Evolutionary conservation across 2,888 invertebrate species (phyloP).

Genomic region (Drosophila picticornis): DNA sequence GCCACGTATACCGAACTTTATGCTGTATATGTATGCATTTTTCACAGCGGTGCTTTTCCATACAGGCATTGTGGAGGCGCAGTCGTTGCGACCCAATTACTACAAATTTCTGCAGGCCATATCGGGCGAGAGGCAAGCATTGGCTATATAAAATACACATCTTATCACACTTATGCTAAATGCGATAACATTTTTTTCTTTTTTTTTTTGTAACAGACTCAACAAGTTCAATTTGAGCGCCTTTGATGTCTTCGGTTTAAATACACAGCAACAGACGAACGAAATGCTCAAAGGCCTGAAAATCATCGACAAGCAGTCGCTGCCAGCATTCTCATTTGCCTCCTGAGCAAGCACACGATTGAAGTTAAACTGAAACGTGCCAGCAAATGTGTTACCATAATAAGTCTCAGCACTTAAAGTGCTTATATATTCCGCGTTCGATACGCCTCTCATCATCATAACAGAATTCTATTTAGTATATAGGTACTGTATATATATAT

Average conservation of each 20-base stretch:
- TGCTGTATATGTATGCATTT: slow-evolving; percentile 90
- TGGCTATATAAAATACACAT: not conserved
- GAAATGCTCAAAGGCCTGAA: slow-evolving; percentile 83
- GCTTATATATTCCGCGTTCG: slow-evolving; percentile 47
- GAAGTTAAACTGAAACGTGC: slow-evolving; percentile 36
- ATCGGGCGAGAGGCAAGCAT: slow-evolving; percentile 89
- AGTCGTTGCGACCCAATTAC: slow-evolving; percentile 92
- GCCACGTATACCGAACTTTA: slow-evolving; percentile 90
- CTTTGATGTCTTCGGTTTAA: slow-evolving; percentile 88
- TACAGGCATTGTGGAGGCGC: slow-evolving; percentile 92
- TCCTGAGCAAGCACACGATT: slow-evolving; percentile 50
- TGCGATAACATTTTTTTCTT: not conserved
- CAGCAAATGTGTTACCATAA: slow-evolving; percentile 18
- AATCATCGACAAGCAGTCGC: slow-evolving; percentile 57
- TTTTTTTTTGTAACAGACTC: slow-evolving; percentile 84
- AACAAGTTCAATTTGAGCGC: slow-evolving; percentile 87
- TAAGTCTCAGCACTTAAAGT: slow-evolving; percentile 51
- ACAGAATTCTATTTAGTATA: slow-evolving; percentile 9
- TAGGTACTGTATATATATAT: slow-evolving; percentile 26
- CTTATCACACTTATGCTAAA: not conserved
- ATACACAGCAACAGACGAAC: slow-evolving; percentile 86
- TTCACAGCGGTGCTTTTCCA: slow-evolving; percentile 92
- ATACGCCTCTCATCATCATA: slow-evolving; percentile 28
- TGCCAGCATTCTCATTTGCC: slow-evolving; percentile 73
- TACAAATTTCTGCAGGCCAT: slow-evolving; percentile 92